Base-by-base conservation (phyloP, 2,113 vertebrate species). In the Pollachius pollachius region DNA sequence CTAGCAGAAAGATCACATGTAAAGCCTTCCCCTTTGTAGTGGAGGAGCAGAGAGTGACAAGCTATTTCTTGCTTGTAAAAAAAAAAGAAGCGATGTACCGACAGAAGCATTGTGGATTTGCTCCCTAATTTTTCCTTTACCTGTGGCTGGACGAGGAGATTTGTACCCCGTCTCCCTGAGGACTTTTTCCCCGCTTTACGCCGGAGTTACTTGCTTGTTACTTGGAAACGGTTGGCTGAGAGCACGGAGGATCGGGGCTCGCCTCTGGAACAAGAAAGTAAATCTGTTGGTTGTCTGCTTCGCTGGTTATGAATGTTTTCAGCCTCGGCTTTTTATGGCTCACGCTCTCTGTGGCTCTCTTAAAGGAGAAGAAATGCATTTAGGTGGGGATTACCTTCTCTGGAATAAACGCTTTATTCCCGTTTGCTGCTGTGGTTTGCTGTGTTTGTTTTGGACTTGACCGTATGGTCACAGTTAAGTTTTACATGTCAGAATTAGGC, bases 1-100 rank as follows among this genome's bases (percentile, higher is more conserved):
- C 91, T 92, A 88, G 92, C 92, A 93, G 90, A 93, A 92, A 91
- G 92, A 94, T 96, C 95, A 95, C 95, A 95, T 93, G 94, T 93
- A 90, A 93, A 93, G 91, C 92, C 92, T 91, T 92, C 90, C 89
- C 92, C 92, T 95, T 95, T 94, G 94, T 94, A 93, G 94, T 94
- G 92, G 92, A 87, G 75, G 91, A 92, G 92, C 91, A 91, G 84
- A 91, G 88, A 88, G 92, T 93, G 93, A 94, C 94, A 93, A 92
- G 92, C 91, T 91, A 90, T 90, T 91, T 89, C 92, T 89, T 91
- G 87, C 89, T 91, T 89, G 87, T 89, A 87, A 90, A 90, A 80
- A 75, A 76, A 79, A 77, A 78, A 54, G 76, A 78, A 85, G 71
- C 87, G 66, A 79, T 70, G 77, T 77, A 70, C 84, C 82, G 73